Conservation (phyloP, 2,888 invertebrate species). For the Trissolcus brochymenae region DNA sequence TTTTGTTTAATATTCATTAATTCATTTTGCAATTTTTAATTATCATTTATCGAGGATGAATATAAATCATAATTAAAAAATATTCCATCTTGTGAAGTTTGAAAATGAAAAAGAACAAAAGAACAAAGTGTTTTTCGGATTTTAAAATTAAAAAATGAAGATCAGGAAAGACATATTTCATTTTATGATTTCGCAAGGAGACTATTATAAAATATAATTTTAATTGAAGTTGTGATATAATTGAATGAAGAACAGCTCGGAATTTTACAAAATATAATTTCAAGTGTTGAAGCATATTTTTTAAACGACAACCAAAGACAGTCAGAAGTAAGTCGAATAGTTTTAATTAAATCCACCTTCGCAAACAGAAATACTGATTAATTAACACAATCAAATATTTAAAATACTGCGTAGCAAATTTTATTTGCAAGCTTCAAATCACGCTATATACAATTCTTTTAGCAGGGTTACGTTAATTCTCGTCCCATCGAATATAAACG, state of each 20-base stretch:
- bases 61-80: no score
- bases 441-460: constrained; percentile 32
- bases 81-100: no score
- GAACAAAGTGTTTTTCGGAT: no score
- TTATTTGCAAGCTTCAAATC: constrained; percentile 15
- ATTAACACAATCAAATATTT: constrained; percentile 20
- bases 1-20: no score
- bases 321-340: background rate
- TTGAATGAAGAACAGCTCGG: background rate
- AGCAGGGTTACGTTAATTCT: constrained; percentile 49
- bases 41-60: no score
- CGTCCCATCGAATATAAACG: constrained; percentile 43
- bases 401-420: constrained; percentile 9
- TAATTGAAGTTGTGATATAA: background rate
- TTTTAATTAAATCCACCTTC: background rate
- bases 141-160: no score
- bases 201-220: background rate
- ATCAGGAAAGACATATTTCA: no score
- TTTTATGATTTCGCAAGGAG: background rate
- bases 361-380: constrained; percentile 1
- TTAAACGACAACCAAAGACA: background rate
- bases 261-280: background rate
- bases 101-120: no score
- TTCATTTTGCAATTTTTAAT: no score
- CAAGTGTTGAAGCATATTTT: background rate